Evolutionary conservation across 2,888 invertebrate genomes (phyloP), one percentile per base, ranked within the genome.

Genomic region (Geotrupes spiniger): DNA sequence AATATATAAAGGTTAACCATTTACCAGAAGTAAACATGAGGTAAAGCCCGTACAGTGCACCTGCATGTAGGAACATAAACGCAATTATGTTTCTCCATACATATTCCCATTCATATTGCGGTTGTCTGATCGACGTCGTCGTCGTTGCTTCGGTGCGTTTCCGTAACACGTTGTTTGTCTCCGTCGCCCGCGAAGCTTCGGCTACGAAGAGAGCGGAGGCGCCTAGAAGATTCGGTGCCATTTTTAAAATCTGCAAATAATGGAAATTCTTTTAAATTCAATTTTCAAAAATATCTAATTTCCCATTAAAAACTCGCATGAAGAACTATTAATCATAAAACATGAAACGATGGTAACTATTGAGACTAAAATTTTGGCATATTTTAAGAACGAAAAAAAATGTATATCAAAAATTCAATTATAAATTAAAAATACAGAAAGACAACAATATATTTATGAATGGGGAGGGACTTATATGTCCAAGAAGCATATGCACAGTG

Each of bases 51-150:
- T 85, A 89, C 0, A 85, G 8, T 1, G 82, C 78, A 1, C 78
- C 80, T 3, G 76, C 63, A 67, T 91, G 90, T 31, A 91, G 74
- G 59, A 88, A 81, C 1, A 82, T 61, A 64, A 90, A 89, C 4
- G 83, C 83, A 2, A 86, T 65, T 0, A 89, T 84, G 70, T 90
- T 90, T 66, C 83, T 79, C 89, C 90, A 90, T 1, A 89, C 89
- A 57, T 90, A 83, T 58, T 84, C 76, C 81, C 84, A 82, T 67
- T 66, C 62, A 56, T 71, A 70, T 33, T 53, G 47, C 25, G 5
- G 37, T 9, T 12, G 9, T 21, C 42, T 21, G 16, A n/a, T 31
- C 10, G 49, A 26, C 9, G 39, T 28, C 10, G 10, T 33, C 10
- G 29, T 48, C 21, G 8, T 9, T 26, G 17, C 8, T 8, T 2